Conservation (phyloP, 1,140 invertebrate genomes). For the Eriocheir sinensis region DNA sequence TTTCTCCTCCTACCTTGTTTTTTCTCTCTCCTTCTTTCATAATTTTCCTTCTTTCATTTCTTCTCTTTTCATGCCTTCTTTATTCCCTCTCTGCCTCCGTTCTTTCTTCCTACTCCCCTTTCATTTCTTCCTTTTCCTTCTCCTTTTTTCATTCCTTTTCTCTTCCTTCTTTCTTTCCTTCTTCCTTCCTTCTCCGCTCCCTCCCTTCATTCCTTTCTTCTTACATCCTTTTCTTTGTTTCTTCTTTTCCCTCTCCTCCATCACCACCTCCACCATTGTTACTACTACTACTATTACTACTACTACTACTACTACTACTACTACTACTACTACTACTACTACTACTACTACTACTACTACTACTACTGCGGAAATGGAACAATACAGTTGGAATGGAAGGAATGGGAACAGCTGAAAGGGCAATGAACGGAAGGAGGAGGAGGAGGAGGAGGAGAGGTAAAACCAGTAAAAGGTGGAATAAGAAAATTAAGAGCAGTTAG, state of each 20-base stretch:
- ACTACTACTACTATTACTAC: conserved; percentile 38
- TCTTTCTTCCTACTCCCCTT: too few species aligned
- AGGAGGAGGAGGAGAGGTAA: too few species aligned
- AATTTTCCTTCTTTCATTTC: not conserved
- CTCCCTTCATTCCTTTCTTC: not conserved
- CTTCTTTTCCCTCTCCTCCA: too few species aligned
- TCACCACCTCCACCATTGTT: not conserved
- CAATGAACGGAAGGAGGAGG: too few species aligned
- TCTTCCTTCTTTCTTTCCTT: not conserved
- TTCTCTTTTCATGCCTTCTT: not conserved
- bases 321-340: conserved; percentile 46
- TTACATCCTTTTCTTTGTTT: too few species aligned
- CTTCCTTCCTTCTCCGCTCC: not conserved
- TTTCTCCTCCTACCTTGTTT: too few species aligned
- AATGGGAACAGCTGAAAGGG: too few species aligned
- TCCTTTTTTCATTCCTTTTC: not conserved
- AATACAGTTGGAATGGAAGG: too few species aligned
- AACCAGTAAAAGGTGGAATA: too few species aligned
- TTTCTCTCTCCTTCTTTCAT: not conserved
- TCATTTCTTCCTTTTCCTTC: too few species aligned
- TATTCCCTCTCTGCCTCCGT: too few species aligned
- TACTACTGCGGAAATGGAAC: not conserved
- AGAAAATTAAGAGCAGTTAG: too few species aligned
- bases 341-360: not conserved
- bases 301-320: conserved; percentile 52